Percentiles rank a stretch among this genome's conserved stretches.
Conservation (phyloP, 1,140 invertebrate genomes). For the Neotoxoptera formosana region DNA sequence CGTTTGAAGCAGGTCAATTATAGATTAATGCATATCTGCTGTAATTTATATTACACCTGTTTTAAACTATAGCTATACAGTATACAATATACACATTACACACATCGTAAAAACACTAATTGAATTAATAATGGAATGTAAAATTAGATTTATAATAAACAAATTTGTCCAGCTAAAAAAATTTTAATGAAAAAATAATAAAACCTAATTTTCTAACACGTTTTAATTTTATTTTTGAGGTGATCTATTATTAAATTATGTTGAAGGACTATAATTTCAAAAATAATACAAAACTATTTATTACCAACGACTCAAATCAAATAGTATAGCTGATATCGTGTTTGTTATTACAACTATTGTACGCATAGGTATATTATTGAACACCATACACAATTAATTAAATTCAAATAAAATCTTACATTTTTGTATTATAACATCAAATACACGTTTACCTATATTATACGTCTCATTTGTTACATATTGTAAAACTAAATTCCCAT, state of each 20-base stretch:
- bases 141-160: not conserved
- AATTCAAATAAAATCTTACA: not conserved
- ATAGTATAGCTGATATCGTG: too few relatives aligned
- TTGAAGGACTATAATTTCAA: not conserved
- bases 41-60: not conserved
- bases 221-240: not conserved
- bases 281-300: too few relatives aligned
- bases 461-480: not conserved
- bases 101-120: not conserved
- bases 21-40: not conserved
- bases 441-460: not conserved
- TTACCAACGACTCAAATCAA: too few relatives aligned
- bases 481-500: not conserved
- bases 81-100: not conserved
- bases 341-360: too few relatives aligned
- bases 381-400: too few relatives aligned
- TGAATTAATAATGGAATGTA: not conserved
- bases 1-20: not conserved
- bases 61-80: not conserved
- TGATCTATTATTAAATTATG: not conserved
- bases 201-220: not conserved
- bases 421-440: not conserved
- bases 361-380: too few relatives aligned
- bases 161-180: not conserved
- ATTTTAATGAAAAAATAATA: not conserved